These are phyloP conservation scores for Sylvia borin DNA, from an alignment of 2,797 vertebrate species.

Conservation along the genomic window DNA sequence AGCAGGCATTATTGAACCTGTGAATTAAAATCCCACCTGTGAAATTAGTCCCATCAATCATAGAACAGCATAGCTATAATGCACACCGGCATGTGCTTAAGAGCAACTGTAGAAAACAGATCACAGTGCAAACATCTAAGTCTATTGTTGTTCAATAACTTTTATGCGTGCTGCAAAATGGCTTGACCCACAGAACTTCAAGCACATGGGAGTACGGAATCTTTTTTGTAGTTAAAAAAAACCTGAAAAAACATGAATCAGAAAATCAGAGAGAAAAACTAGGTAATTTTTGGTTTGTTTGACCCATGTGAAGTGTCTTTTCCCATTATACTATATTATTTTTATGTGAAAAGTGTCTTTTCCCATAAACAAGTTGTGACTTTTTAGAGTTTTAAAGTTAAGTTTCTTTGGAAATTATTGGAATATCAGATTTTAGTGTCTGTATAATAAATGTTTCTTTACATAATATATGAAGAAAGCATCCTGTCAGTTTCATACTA, in stretches of 20 bases:
- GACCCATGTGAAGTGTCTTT: background rate
- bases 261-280: background rate
- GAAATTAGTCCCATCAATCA: background rate
- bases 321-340: background rate
- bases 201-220: background rate
- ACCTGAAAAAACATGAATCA: background rate
- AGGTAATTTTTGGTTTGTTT: background rate
- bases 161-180: background rate
- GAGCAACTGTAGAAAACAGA: no score
- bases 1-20: background rate
- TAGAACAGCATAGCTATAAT: background rate
- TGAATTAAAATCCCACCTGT: background rate
- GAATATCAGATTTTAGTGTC: background rate
- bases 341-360: no score
- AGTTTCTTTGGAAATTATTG: background rate
- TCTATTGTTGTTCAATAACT: fast-evolving
- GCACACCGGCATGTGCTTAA: background rate
- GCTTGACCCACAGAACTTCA: background rate
- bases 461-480: background rate
- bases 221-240: background rate
- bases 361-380: no score
- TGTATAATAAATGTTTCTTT: background rate
- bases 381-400: background rate
- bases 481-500: background rate
- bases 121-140: background rate